phyloP scores from a whole-genome alignment of 1,140 invertebrate genomes.

The Eumaeus atala region DNA sequence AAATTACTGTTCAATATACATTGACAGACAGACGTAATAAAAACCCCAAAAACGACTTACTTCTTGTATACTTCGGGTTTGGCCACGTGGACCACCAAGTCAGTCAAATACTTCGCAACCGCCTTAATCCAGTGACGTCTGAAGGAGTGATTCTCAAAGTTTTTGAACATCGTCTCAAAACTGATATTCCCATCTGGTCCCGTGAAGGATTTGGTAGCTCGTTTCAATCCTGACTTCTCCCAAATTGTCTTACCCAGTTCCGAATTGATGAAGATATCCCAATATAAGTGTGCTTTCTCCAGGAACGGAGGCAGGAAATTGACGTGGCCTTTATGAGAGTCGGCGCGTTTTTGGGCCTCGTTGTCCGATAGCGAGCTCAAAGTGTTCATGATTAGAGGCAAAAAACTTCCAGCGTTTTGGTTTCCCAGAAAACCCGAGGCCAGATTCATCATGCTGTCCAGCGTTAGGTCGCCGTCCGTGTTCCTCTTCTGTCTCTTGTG shows the following conservation, averaged over 20 bases:
- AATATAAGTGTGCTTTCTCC: slow-evolving; percentile 82
- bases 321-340: slow-evolving; percentile 81
- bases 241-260: slow-evolving; percentile 83
- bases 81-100: slow-evolving; percentile 82
- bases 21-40: too few relatives aligned
- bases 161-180: slow-evolving; percentile 82
- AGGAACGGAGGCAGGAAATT: slow-evolving; percentile 83
- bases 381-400: slow-evolving; percentile 79
- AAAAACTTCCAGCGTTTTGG: slow-evolving; percentile 75
- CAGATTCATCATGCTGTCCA: slow-evolving; percentile 76
- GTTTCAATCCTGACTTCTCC: slow-evolving; percentile 81
- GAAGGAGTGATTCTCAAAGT: slow-evolving; percentile 84
- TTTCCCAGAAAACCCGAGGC: slow-evolving; percentile 77
- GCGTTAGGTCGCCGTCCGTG: slow-evolving; percentile 52
- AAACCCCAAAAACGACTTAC: slow-evolving; percentile 53
- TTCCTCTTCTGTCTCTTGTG: slow-evolving; percentile 39
- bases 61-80: slow-evolving; percentile 84
- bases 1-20: too few relatives aligned
- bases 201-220: slow-evolving; percentile 75
- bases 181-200: slow-evolving; percentile 80
- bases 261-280: slow-evolving; percentile 86
- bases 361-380: slow-evolving; percentile 72
- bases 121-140: slow-evolving; percentile 85
- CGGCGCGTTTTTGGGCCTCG: slow-evolving; percentile 71
- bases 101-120: slow-evolving; percentile 82